These are phyloP conservation scores for Cebus imitator DNA, from an alignment of 2,113 vertebrate species.

Conservation along the genomic window DNA sequence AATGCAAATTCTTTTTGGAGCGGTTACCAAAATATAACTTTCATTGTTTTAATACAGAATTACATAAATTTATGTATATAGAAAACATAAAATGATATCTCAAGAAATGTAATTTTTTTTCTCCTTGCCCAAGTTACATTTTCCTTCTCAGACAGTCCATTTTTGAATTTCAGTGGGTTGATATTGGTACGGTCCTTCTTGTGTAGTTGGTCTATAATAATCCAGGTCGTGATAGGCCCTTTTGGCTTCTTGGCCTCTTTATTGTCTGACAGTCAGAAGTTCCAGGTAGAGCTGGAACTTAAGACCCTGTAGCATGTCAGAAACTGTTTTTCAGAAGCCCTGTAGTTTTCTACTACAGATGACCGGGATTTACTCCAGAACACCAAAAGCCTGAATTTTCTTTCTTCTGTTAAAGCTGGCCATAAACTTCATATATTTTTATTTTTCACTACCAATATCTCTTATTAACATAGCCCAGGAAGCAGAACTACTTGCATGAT, in stretches of 20 bases:
- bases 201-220: neutral
- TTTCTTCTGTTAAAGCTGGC: neutral
- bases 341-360: neutral
- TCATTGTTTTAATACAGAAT: neutral
- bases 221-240: neutral
- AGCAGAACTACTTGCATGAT: neutral
- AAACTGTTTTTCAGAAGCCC: neutral
- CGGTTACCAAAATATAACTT: neutral
- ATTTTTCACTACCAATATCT: neutral
- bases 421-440: neutral
- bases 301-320: neutral
- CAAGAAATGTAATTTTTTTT: neutral
- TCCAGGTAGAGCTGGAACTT: neutral
- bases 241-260: neutral
- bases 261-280: neutral
- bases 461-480: neutral
- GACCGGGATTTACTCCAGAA: neutral
- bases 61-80: neutral
- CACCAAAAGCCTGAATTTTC: neutral
- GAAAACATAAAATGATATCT: neutral
- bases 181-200: neutral
- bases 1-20: neutral
- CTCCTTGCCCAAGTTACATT: neutral
- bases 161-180: no score
- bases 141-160: neutral